Base-by-base conservation (phyloP, 2,888 invertebrate species). In the Cerastoderma edule region DNA sequence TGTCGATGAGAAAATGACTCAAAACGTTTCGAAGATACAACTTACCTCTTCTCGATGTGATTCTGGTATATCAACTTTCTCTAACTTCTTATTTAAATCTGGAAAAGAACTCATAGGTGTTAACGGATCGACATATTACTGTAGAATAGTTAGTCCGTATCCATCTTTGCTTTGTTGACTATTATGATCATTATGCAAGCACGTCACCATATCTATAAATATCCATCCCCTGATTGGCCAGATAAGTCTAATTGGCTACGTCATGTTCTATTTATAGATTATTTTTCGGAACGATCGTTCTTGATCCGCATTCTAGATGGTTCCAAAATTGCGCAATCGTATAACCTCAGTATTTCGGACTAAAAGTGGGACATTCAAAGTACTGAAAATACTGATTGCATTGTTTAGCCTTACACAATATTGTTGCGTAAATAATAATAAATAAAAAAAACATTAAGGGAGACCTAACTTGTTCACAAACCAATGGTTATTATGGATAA, bases 141-240 rank as follows among this genome's bases (percentile, higher is more conserved):
- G 13, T 32, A 8, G 10, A n/a, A 8, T 44, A 57, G 44, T 53
- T 1, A 33, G 24, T 10, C 28, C n/a, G 39, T 53, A n/a, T 57
- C 57, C 68, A 56, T 57, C 24, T 57, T 66, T 44, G 46, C 28
- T 54, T 48, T 77, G 69, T 78, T 73, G 66, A 72, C 54, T 73
- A 73, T 78, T 78, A 67, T 78, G 70, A 60, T 78, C 28, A 78
- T 73, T 78, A 73, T 73, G 78, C 73, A 73, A 44, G 39, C 39
- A 35, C 54, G 60, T 73, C 39, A 46, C 67, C 60, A 73, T 57
- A 19, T 66, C 73, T 73, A 70, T 56, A 68, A 53, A 66, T 71
- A 73, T 67, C 33, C 53, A 50, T 54, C 24, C 5, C 16, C 22
- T 30, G 32, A 53, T 53, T 53, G 53, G 50, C 28, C 8, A 10